These are phyloP conservation scores for Craterocephalus amniculus DNA, from an alignment of 2,797 vertebrate genomes.

Conservation along the genomic window DNA sequence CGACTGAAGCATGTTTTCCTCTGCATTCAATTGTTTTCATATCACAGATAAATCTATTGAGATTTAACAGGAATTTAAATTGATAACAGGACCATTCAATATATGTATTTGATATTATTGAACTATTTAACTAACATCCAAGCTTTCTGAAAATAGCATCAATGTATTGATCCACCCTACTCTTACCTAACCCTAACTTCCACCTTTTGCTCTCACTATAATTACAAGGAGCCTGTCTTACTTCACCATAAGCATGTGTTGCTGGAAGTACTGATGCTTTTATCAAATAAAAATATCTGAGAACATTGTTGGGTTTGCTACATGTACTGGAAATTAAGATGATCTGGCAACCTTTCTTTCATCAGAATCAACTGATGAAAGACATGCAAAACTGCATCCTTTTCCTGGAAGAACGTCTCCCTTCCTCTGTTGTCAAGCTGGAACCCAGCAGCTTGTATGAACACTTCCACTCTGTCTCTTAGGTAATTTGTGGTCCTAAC, in stretches of 20 bases:
- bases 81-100: no score
- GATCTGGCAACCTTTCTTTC: background rate
- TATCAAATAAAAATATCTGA: no score
- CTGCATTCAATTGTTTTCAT: no score
- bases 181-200: background rate
- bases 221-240: background rate
- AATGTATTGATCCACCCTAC: no score
- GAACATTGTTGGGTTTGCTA: background rate
- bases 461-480: slow-evolving; percentile 46
- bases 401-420: slow-evolving; percentile 27
- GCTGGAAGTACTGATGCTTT: background rate
- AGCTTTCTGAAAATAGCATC: no score
- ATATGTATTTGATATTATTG: no score
- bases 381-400: slow-evolving; percentile 4
- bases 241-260: background rate
- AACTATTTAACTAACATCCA: no score
- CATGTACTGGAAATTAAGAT: background rate
- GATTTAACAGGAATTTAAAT: no score
- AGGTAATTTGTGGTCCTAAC: slow-evolving; percentile 64
- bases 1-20: no score
- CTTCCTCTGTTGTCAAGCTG: slow-evolving; percentile 35
- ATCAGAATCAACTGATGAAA: background rate
- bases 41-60: no score
- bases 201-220: background rate
- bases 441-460: slow-evolving; percentile 41